Conservation (phyloP, 2,888 invertebrate species). For the Ametastegia equiseti region DNA sequence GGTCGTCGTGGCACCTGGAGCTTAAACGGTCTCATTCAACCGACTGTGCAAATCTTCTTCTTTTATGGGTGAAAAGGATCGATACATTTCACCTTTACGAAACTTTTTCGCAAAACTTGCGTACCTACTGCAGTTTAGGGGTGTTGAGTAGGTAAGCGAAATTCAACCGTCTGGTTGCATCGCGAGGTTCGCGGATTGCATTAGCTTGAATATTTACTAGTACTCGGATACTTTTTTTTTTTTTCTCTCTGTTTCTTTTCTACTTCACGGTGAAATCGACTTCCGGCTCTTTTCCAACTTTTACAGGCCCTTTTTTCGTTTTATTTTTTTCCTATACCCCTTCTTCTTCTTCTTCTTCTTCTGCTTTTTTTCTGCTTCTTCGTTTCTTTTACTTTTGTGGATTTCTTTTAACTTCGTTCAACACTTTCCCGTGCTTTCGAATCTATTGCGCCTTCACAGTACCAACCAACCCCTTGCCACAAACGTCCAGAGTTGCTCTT, state of each 20-base stretch:
- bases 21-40: conserved; percentile 29
- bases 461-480: too few relatives aligned
- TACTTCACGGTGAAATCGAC: not conserved
- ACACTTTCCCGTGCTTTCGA: conserved; percentile 9
- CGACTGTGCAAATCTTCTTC: conserved; percentile 40
- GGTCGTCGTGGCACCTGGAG: conserved; percentile 31
- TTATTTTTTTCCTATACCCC: not conserved
- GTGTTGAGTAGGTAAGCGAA: too few relatives aligned
- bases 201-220: conserved; percentile 24
- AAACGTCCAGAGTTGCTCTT: not conserved
- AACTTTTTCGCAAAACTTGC: conserved; percentile 9
- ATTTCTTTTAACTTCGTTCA: conserved; percentile 17
- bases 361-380: not conserved
- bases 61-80: conserved; percentile 35
- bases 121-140: too few relatives aligned
- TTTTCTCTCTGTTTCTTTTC: too few relatives aligned
- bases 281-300: not conserved
- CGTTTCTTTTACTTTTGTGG: not conserved
- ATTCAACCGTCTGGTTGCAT: too few relatives aligned
- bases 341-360: not conserved
- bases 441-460: not conserved
- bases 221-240: not conserved
- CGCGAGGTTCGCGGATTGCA: conserved; percentile 9
- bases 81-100: conserved; percentile 33
- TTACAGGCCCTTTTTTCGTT: not conserved